Evolutionary conservation across 2,888 invertebrate genomes (phyloP).

Genomic region (Aricia artaxerxes): DNA sequence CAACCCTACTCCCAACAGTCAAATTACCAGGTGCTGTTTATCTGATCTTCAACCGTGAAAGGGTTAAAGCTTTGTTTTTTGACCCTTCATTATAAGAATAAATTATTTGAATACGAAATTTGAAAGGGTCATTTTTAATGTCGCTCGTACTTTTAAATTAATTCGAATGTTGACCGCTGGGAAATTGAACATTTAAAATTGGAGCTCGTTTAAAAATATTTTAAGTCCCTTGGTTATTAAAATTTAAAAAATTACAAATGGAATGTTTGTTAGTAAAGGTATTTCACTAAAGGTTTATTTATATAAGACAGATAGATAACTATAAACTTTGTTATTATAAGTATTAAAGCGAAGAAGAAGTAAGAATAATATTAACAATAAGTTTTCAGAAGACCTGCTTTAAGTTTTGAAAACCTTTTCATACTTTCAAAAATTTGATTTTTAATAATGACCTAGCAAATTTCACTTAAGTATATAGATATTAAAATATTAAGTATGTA

Average conservation of each 20-base stretch:
- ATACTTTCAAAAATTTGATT: too few species aligned
- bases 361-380: too few species aligned
- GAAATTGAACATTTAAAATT: slow-evolving; percentile 10
- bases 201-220: slow-evolving; percentile 21
- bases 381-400: too few species aligned
- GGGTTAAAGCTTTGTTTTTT: slow-evolving; percentile 53
- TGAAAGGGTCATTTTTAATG: slow-evolving; percentile 28
- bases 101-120: slow-evolving; percentile 19
- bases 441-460: too few species aligned
- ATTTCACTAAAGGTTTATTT: too few species aligned
- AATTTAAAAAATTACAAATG: neutral
- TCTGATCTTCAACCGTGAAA: slow-evolving; percentile 70
- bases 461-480: too few species aligned
- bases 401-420: too few species aligned
- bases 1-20: slow-evolving; percentile 56
- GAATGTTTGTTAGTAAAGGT: neutral
- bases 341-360: too few species aligned
- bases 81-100: slow-evolving; percentile 27
- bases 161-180: slow-evolving; percentile 12
- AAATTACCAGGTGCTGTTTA: slow-evolving; percentile 75
- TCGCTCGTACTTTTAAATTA: slow-evolving; percentile 31
- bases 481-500: too few species aligned
- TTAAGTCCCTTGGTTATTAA: neutral
- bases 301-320: too few species aligned
- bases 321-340: too few species aligned